Percentiles rank a stretch among this genome's conserved stretches.
These are phyloP conservation scores for Orchesellides sinensis DNA, from an alignment of 2,888 invertebrate species.

Conservation along the genomic window DNA sequence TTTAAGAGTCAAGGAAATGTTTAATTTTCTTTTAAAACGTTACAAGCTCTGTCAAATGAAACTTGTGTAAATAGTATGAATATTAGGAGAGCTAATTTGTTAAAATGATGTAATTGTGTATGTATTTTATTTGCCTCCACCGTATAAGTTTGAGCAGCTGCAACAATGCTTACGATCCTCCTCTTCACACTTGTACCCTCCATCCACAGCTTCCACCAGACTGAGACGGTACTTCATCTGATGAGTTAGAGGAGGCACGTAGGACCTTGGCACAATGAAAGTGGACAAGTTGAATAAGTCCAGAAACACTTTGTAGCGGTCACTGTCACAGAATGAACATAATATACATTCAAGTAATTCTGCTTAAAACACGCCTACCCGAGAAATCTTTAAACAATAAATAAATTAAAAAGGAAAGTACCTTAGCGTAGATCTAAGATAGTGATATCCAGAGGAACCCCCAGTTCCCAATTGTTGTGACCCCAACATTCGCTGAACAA, in stretches of 20 bases:
- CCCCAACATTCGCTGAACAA: conserved; percentile 99
- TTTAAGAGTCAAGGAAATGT: too few relatives aligned
- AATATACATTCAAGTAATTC: neutral
- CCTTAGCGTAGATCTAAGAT: conserved; percentile 97
- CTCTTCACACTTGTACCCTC: conserved; percentile 32
- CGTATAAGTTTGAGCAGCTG: conserved; percentile 23
- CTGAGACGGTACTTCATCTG: conserved; percentile 88
- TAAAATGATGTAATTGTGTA: too few relatives aligned
- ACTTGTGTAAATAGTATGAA: too few relatives aligned
- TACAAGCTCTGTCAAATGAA: too few relatives aligned
- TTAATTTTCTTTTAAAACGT: too few relatives aligned
- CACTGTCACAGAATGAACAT: conserved; percentile 82
- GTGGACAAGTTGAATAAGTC: conserved; percentile 98
- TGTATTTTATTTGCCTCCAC: neutral
- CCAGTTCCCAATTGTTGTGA: conserved; percentile 97
- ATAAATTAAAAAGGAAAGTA: conserved; percentile 77
- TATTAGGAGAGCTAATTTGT: too few relatives aligned
- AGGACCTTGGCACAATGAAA: conserved; percentile 93
- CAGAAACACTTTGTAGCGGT: conserved; percentile 98
- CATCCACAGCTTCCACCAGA: conserved; percentile 73
- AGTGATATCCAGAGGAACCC: conserved; percentile 98
- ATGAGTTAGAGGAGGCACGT: conserved; percentile 92
- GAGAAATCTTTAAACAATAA: neutral
- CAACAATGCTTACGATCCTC: conserved; percentile 35
- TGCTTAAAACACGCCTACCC: neutral